Evolutionary conservation across 1,140 invertebrate species (phyloP).

Genomic region (Zophobas morio): DNA sequence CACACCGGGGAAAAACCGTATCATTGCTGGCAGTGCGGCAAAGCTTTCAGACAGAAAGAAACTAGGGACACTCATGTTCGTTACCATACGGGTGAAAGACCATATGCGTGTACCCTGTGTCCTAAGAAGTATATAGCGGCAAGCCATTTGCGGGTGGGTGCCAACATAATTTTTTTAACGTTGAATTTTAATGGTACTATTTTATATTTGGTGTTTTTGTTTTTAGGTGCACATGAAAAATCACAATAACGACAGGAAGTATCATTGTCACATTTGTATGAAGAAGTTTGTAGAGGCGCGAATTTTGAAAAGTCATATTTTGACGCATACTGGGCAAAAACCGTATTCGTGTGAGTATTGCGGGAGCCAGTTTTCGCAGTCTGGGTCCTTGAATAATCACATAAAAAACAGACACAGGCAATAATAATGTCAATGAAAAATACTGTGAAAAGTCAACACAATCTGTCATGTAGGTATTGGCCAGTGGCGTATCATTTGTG

Average conservation of each 20-base stretch:
- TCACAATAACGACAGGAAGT: conserved; percentile 58
- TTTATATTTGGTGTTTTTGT: no score
- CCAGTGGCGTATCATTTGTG: no score
- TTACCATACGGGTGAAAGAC: conserved; percentile 79
- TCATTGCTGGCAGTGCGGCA: conserved; percentile 65
- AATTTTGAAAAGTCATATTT: conserved; percentile 58
- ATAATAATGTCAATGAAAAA: conserved; percentile 7
- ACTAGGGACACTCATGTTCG: conserved; percentile 74
- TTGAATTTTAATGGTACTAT: no score
- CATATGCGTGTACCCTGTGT: conserved; percentile 74
- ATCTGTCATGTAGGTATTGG: no score
- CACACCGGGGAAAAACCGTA: conserved; percentile 65
- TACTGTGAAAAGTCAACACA: no score
- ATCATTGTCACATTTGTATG: conserved; percentile 58
- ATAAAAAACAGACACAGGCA: conserved; percentile 37
- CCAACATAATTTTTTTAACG: no score
- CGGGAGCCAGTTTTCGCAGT: conserved; percentile 51
- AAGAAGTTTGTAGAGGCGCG: conserved; percentile 56
- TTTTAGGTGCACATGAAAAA: conserved; percentile 64
- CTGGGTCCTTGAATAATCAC: conserved; percentile 39
- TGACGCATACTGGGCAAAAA: conserved; percentile 55
- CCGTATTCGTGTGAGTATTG: conserved; percentile 56
- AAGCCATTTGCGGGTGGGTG: conserved; percentile 62
- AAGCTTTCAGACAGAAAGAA: conserved; percentile 64
- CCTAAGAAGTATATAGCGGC: conserved; percentile 68